Conservation (phyloP, 2,113 vertebrate species). For the Promerops cafer region DNA sequence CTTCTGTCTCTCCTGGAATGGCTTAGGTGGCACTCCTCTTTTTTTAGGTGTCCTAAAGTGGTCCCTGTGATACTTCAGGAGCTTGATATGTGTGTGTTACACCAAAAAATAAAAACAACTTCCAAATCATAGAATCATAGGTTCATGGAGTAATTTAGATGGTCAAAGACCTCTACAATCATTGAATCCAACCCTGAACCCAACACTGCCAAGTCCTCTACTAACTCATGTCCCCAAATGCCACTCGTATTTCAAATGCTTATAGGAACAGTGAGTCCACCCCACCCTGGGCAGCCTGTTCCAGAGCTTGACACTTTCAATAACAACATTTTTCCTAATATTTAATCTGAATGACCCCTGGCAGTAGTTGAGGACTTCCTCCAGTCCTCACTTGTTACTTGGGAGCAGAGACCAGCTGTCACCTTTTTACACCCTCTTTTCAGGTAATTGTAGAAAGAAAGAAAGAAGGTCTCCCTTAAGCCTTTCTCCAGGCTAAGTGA, state of each 20-base stretch:
- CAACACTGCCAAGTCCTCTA: background rate
- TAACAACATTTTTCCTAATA: background rate
- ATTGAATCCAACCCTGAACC: fast-evolving
- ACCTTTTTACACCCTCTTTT: fast-evolving
- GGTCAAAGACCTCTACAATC: background rate
- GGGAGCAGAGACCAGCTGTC: fast-evolving
- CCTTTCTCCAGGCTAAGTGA: fast-evolving
- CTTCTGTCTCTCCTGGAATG: background rate
- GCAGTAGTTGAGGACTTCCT: fast-evolving
- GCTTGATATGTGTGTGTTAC: background rate
- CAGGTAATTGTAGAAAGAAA: fast-evolving
- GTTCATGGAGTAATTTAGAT: background rate
- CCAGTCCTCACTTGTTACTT: fast-evolving
- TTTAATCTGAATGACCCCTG: background rate
- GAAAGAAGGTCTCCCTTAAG: background rate
- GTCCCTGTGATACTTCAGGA: background rate
- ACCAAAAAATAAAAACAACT: background rate
- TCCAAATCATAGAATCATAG: background rate
- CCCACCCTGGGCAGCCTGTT: background rate
- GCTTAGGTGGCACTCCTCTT: background rate
- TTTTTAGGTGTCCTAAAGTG: background rate
- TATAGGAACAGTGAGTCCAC: background rate
- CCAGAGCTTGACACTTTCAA: fast-evolving
- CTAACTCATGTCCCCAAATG: background rate
- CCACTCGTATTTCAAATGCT: fast-evolving